A percentile compares a stretch with the other conserved stretches of the same genome.
Conservation (phyloP, 2,888 invertebrate species). For the Ichneumon xanthorius region DNA sequence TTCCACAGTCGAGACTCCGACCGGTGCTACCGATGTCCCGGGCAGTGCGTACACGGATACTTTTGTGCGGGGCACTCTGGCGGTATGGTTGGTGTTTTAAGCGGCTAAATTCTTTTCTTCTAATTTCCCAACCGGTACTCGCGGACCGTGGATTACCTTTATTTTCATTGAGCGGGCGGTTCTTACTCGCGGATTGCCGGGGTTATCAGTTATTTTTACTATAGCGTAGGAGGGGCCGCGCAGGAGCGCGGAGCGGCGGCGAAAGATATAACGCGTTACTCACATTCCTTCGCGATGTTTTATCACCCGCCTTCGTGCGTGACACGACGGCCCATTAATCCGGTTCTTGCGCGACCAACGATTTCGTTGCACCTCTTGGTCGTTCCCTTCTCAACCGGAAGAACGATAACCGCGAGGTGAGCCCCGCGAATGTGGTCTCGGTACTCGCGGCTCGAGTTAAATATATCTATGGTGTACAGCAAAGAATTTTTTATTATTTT, state of each 20-base stretch:
- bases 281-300: conserved; percentile 73
- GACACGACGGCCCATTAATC: conserved; percentile 80
- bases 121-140: too few relatives aligned
- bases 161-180: too few relatives aligned
- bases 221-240: neutral
- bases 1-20: neutral
- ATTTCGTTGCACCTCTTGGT: conserved; percentile 40
- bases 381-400: conserved; percentile 76
- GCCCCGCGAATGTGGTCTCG: conserved; percentile 18
- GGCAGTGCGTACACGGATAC: neutral
- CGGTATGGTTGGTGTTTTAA: too few relatives aligned
- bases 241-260: neutral
- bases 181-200: too few relatives aligned
- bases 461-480: neutral
- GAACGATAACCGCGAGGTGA: conserved; percentile 74
- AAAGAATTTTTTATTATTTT: too few relatives aligned
- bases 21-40: neutral
- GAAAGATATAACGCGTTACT: conserved; percentile 38
- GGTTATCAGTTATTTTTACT: neutral
- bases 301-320: conserved; percentile 77
- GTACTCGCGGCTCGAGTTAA: neutral
- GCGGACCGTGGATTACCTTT: too few relatives aligned
- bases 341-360: conserved; percentile 71
- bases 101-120: too few relatives aligned
- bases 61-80: too few relatives aligned